Evolutionary conservation across 2,888 invertebrate genomes (phyloP).

Genomic region (Holacanthella duospinosa): DNA sequence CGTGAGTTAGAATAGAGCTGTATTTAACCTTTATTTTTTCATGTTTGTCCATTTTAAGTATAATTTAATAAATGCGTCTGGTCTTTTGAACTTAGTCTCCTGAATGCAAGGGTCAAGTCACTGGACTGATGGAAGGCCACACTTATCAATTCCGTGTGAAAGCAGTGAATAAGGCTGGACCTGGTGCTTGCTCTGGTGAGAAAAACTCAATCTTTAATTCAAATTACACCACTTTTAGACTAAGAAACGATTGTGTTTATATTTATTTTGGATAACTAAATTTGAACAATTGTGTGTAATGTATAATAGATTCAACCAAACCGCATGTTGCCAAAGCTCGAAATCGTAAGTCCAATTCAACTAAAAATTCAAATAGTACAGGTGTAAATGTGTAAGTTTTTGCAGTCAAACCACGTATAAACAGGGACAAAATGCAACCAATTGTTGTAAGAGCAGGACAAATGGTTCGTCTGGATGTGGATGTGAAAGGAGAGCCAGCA

Average conservation of each 20-base stretch:
- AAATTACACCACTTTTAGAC: too few species aligned
- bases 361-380: constrained; percentile 40
- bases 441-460: constrained; percentile 83
- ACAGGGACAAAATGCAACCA: constrained; percentile 81
- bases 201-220: constrained; percentile 41
- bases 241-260: too few species aligned
- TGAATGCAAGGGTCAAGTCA: constrained; percentile 68
- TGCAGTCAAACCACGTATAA: constrained; percentile 75
- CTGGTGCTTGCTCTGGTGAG: constrained; percentile 81
- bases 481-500: constrained; percentile 92
- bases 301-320: constrained; percentile 55
- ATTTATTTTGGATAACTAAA: too few species aligned
- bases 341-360: constrained; percentile 51
- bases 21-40: neutral
- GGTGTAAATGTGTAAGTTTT: constrained; percentile 46
- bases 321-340: constrained; percentile 78
- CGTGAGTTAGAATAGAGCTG: constrained; percentile 44
- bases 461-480: constrained; percentile 80
- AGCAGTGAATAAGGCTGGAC: constrained; percentile 89
- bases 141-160: constrained; percentile 89
- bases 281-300: too few species aligned
- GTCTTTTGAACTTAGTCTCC: constrained; percentile 53
- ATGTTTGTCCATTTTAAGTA: neutral
- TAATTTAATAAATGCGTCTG: constrained; percentile 39
- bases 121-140: constrained; percentile 77